Evolutionary conservation across 2,797 vertebrate species (phyloP), one percentile per base, ranked within the genome.

Genomic region (Rhadinocentrus ornatus): DNA sequence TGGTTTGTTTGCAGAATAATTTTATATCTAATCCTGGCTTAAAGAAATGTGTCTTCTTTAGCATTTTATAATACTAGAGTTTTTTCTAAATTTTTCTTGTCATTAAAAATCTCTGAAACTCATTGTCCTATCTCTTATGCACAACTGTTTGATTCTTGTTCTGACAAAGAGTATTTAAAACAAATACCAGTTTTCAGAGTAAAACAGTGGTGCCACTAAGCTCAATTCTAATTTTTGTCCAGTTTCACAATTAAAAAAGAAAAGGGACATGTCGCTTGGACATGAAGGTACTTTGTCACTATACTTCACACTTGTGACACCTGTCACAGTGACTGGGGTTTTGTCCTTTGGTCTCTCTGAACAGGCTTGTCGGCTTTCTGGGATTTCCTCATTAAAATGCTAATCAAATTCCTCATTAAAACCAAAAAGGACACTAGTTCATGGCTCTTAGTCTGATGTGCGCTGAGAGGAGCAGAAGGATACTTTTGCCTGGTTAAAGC

Each of bases 341-440:
- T 80, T 76, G 69, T 73, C 77, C 68, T 84, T 86, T 75, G 71
- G 29, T 77, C 83, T 74, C 57, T 46, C 60, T 57, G 59, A 81
- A 82, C 66, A 4, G 56, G 26, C 71, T 75, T 62, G 84, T 90
- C 87, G 82, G 83, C 77, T 72, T 82, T 79, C 62, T 58, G 62
- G 59, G 70, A 61, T 74, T 67, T 61, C 13, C 85, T 88, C 78
- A 86, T 89, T 88, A 86, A 85, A 83, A 86, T 90, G 87, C 84
- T 78, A 89, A 92, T 88, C 52, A 63, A 71, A 88, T 88, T 85
- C 89, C 84, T 91, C 78, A 86, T 89, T 89, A 88, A 83, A 82
- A 83, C 44, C 39, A 57, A 70, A 68, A 65, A 77, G 69, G 77
- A 69, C 55, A 10, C 67, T 16, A 58, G 84, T 83, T 89, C 83